phyloP scores from a whole-genome alignment of 2,888 invertebrate genomes.

The Altica lythri region DNA sequence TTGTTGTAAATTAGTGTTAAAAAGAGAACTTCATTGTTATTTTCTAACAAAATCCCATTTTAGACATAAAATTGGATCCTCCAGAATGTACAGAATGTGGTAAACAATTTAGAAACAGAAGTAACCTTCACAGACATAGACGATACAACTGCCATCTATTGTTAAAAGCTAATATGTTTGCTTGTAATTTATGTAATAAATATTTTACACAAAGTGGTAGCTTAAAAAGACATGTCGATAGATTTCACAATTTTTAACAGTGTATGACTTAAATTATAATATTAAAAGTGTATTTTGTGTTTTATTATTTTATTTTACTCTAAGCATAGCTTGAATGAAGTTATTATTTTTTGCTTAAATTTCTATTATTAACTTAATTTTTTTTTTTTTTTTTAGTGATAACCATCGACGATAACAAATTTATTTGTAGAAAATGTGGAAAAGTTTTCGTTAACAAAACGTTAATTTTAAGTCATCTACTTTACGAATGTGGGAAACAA shows the following conservation, averaged over 20 bases:
- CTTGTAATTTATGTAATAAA: constrained; percentile 20
- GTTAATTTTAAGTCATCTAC: constrained; percentile 28
- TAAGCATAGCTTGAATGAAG: no score
- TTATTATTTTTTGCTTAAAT: not conserved
- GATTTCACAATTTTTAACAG: constrained; percentile 9
- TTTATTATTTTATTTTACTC: not conserved
- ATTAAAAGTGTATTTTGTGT: not conserved
- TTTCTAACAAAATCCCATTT: no score
- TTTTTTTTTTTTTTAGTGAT: constrained; percentile 32
- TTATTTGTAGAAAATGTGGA: constrained; percentile 38
- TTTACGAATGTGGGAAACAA: constrained; percentile 46
- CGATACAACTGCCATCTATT: constrained; percentile 22
- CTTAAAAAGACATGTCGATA: constrained; percentile 18
- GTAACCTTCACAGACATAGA: constrained; percentile 62
- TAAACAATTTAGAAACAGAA: constrained; percentile 42
- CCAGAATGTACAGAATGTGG: constrained; percentile 35
- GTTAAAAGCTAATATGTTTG: constrained; percentile 1
- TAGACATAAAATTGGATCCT: no score
- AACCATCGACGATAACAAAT: constrained; percentile 37
- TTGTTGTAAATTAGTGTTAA: no score
- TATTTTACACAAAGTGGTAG: constrained; percentile 21
- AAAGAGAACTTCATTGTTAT: no score
- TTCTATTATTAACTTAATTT: not conserved
- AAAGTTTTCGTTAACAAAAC: constrained; percentile 27
- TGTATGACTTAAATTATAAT: no score